A percentile compares a stretch with the other conserved stretches of the same genome.
These are phyloP conservation scores for Merops nubicus DNA, from an alignment of 2,113 vertebrate genomes.

Conservation along the genomic window DNA sequence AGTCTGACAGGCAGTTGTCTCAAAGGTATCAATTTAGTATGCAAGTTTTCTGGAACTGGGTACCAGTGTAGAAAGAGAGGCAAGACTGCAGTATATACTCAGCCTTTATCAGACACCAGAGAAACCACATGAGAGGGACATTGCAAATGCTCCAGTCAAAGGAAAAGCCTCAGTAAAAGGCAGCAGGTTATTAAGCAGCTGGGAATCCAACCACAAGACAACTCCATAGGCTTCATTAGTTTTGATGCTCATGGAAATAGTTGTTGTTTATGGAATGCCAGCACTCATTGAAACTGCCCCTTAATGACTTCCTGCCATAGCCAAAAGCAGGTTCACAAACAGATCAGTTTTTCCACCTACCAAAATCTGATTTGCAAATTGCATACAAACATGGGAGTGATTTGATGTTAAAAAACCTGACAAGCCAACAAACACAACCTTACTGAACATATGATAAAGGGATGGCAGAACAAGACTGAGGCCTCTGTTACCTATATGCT, in stretches of 20 bases:
- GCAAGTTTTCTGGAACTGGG: not conserved
- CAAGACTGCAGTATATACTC: too few relatives aligned
- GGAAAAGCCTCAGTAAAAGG: not conserved
- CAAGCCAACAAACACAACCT: not conserved
- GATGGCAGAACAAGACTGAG: not conserved
- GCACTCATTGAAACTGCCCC: not conserved
- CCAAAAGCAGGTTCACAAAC: not conserved
- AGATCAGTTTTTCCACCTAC: not conserved
- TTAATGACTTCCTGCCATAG: not conserved
- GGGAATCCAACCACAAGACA: not conserved
- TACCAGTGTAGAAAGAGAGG: not conserved
- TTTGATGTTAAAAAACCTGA: not conserved
- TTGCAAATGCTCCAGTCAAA: not conserved
- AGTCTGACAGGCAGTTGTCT: not conserved
- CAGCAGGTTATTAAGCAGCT: not conserved
- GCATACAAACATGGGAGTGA: not conserved
- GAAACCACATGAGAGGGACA: not conserved
- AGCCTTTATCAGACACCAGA: not conserved
- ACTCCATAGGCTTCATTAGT: not conserved
- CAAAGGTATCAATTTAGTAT: not conserved
- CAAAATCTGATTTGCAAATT: not conserved
- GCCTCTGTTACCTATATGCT: not conserved
- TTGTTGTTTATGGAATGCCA: not conserved
- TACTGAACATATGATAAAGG: not conserved
- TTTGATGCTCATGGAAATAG: not conserved